Evolutionary conservation across 2,113 vertebrate genomes (phyloP), one percentile per base, ranked within the genome.

Genomic region (Scalopus aquaticus): DNA sequence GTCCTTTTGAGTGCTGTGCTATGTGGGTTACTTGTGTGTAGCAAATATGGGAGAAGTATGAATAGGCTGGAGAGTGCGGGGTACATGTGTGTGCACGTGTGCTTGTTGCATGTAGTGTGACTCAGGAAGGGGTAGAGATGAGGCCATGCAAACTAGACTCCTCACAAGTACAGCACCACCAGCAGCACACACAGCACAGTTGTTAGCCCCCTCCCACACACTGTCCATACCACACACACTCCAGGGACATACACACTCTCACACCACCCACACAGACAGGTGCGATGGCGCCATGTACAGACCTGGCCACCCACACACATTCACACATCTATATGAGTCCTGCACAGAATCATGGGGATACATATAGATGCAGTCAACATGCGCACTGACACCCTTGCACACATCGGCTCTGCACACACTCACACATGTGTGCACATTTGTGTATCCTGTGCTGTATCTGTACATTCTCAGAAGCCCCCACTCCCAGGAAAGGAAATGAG

Each of bases 291-390:
- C 69, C 95, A 95, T 81, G 35, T 67, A 58, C 51, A 92, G 96
- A 97, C 97, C 97, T 97, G 81, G 88, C 92, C 81, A 5, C 97
- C 97, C 93, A 97, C 95, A 8, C 73, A 64, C 73, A 93, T 96
- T 97, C 95, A 62, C 96, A 96, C 92, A 56, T 95, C 81, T 46
- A 64, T 24, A 56, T 3, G 4, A 90, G 49, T 90, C 90, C 26
- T 12, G 17, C 16, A 9, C 81, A 92, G 88, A 96, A 54, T 74
- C 88, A 37, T 1, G 32, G 79, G 24, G 49, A 79, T 65, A 46
- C 90, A 73, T 82, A 81, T 32, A 78, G 90, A 78, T 62, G 37
- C 10, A 8, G 64, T 49, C 30, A 46, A 51, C 62, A 64, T 0
- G 3, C 46, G 42, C 19, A 8, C 13, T 2, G 6, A 73, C 2